phyloP scores from a whole-genome alignment of 1,140 invertebrate genomes.

The Zaprionus ornatus region DNA sequence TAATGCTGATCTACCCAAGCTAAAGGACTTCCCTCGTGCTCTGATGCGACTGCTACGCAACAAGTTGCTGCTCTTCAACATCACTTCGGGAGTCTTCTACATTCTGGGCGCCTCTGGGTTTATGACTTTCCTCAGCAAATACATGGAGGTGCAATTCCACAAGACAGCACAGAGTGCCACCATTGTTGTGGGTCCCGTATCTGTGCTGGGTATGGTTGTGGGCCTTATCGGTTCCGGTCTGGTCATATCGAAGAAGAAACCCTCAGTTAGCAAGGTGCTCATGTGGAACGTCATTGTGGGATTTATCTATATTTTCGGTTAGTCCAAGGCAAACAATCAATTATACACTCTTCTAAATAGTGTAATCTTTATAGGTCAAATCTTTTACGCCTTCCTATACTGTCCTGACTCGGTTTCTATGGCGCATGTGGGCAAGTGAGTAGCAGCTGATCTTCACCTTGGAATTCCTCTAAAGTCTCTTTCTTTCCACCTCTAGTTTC shows the following conservation, averaged over 20 bases:
- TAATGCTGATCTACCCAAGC: conserved; percentile 62
- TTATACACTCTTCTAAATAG: neutral
- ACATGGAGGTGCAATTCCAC: conserved; percentile 89
- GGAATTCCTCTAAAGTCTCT: neutral
- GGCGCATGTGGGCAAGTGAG: conserved; percentile 63
- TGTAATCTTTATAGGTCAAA: conserved; percentile 73
- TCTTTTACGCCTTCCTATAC: conserved; percentile 86
- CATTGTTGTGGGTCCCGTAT: conserved; percentile 86
- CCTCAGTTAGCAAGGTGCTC: conserved; percentile 86
- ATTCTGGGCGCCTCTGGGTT: conserved; percentile 88
- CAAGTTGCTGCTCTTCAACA: conserved; percentile 86
- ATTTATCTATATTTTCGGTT: conserved; percentile 84
- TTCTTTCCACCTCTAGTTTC: conserved; percentile 73
- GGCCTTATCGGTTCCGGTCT: conserved; percentile 87
- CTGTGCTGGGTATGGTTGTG: conserved; percentile 86
- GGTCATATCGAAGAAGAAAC: conserved; percentile 87
- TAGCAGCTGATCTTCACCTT: conserved; percentile 8
- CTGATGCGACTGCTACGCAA: conserved; percentile 86
- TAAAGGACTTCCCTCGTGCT: conserved; percentile 85
- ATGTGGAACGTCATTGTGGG: conserved; percentile 88
- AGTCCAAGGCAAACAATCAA: conserved; percentile 79
- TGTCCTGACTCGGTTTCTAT: conserved; percentile 83
- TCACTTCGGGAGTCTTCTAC: conserved; percentile 86
- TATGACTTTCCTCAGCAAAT: conserved; percentile 89
- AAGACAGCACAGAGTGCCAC: conserved; percentile 87